A percentile compares a stretch with the other conserved stretches of the same genome.
These are phyloP conservation scores for Harpalus rufipes DNA, from an alignment of 2,888 invertebrate genomes.

Conservation along the genomic window DNA sequence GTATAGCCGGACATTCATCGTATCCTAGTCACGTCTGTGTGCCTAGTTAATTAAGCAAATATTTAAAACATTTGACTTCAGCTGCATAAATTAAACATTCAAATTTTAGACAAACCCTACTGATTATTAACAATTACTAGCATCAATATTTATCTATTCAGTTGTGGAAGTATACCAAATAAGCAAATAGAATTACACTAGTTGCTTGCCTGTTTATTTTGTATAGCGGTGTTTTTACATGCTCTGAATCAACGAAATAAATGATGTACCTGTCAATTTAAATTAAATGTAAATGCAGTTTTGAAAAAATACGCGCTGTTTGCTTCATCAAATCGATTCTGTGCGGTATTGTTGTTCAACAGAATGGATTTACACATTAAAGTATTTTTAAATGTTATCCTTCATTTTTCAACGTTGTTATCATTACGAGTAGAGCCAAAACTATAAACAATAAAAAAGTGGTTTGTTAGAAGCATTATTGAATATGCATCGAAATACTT, in stretches of 20 bases:
- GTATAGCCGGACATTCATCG: slow-evolving; percentile 38
- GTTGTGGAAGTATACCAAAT: slow-evolving; percentile 11
- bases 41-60: slow-evolving; percentile 66
- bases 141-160: slow-evolving; percentile 59
- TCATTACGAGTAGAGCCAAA: not conserved
- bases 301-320: slow-evolving; percentile 26
- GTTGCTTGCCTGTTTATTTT: slow-evolving; percentile 32
- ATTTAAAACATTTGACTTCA: slow-evolving; percentile 65
- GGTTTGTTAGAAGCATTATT: not conserved
- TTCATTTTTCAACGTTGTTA: not conserved
- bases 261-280: slow-evolving; percentile 45
- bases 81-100: slow-evolving; percentile 65
- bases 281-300: slow-evolving; percentile 46
- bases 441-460: not conserved
- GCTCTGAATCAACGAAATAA: slow-evolving; percentile 27
- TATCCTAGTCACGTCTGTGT: slow-evolving; percentile 63
- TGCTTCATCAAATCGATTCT: slow-evolving; percentile 4
- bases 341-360: slow-evolving; percentile 1
- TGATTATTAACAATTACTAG: slow-evolving; percentile 62
- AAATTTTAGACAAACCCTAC: slow-evolving; percentile 65
- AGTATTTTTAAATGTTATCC: slow-evolving; percentile 4
- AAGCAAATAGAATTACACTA: slow-evolving; percentile 36
- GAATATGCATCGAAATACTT: not conserved
- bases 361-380: slow-evolving; percentile 25
- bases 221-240: slow-evolving; percentile 6